These are phyloP conservation scores for Tachysurus vachellii DNA, from an alignment of 2,113 vertebrate genomes.

Conservation along the genomic window DNA sequence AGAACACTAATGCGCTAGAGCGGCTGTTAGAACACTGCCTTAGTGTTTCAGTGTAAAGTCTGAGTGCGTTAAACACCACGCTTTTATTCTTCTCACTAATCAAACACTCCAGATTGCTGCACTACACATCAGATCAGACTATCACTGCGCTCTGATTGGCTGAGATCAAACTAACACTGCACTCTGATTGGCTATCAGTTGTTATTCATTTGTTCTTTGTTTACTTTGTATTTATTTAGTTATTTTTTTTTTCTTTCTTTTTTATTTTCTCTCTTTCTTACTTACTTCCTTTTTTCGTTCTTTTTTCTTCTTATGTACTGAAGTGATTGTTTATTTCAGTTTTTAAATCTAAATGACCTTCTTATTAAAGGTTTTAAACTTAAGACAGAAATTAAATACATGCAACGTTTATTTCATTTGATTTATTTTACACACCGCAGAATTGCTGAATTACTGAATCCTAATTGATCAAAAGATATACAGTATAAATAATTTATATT, in stretches of 20 bases:
- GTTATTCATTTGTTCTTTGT: background rate
- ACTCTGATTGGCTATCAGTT: background rate
- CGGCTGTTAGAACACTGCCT: background rate
- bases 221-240: background rate
- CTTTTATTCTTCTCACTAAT: background rate
- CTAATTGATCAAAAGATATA: background rate
- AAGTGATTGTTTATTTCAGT: background rate
- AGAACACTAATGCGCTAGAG: constrained; percentile 18
- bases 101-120: background rate
- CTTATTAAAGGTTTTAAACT: background rate
- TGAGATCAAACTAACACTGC: background rate
- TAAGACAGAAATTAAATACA: background rate
- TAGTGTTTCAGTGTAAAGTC: background rate
- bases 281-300: too few relatives aligned
- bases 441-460: background rate
- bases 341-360: background rate
- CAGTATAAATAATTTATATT: too few relatives aligned
- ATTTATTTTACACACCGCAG: background rate
- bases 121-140: background rate
- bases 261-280: too few relatives aligned
- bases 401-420: background rate
- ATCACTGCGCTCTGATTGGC: background rate
- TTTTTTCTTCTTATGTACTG: too few relatives aligned
- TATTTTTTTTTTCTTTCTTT: background rate
- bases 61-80: background rate